Conservation (phyloP, 1,140 invertebrate genomes). For the Lepidurus packardi region DNA sequence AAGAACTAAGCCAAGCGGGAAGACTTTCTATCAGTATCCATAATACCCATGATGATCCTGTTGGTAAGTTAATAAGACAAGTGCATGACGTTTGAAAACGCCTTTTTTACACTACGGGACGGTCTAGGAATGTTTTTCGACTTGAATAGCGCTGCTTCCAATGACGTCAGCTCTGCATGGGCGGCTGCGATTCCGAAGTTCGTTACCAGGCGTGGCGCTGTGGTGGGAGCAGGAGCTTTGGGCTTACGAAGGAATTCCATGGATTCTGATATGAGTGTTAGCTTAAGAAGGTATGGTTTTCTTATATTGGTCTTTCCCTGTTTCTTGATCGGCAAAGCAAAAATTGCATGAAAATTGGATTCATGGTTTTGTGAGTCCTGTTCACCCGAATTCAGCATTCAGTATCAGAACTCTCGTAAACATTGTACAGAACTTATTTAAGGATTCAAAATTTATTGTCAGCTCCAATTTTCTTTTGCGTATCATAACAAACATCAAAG, state of each 20-base stretch:
- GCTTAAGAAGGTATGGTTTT: constrained; percentile 42
- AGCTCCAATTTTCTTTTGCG: neutral
- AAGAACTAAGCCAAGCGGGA: constrained; percentile 72
- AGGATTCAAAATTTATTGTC: no score
- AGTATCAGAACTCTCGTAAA: no score
- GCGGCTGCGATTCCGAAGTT: constrained; percentile 79
- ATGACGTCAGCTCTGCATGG: constrained; percentile 73
- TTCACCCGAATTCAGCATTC: no score
- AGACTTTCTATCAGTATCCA: constrained; percentile 78
- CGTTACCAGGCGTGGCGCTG: constrained; percentile 69
- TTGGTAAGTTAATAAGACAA: constrained; percentile 52
- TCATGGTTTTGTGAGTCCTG: no score
- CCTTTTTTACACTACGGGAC: constrained; percentile 27
- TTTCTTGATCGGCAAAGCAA: neutral
- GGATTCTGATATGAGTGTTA: constrained; percentile 70
- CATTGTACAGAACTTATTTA: no score
- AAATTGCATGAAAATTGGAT: neutral
- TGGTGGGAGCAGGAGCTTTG: constrained; percentile 47
- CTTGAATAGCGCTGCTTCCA: constrained; percentile 66
- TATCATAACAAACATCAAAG: neutral
- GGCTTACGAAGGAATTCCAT: constrained; percentile 53
- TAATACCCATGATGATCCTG: constrained; percentile 79
- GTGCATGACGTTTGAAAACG: neutral
- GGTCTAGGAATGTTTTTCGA: constrained; percentile 66
- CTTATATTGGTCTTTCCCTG: neutral